Evolutionary conservation across 2,888 invertebrate species (phyloP), one percentile per base, ranked within the genome.

Genomic region (Tetragonula carbonaria): DNA sequence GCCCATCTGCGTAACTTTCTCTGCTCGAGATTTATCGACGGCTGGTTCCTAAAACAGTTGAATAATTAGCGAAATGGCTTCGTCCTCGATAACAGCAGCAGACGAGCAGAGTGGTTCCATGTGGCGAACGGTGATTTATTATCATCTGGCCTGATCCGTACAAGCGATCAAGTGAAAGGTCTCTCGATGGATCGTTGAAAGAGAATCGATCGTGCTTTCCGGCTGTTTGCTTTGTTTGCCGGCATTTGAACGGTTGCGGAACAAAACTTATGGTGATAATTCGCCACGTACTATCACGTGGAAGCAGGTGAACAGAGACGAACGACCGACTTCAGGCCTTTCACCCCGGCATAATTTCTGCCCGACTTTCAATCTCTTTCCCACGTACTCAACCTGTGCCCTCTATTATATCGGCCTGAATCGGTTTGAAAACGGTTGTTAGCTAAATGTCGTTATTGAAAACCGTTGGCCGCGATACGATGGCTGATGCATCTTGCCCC

Each of bases 351-450:
- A 88, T 86, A 86, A 85, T 89, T 45, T 90, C 84, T 88, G 88
- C 87, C 88, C 91, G 90, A 91, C 91, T 92, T 92, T 91, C 89
- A 87, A 91, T 91, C 90, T 91, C 90, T 90, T 92, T 92, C 91
- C 89, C 91, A 90, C 88, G 88, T 90, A 89, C 80, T 83, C 87
- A 86, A 88, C 82, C 86, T 87, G 90, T 84, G 83, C 75, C 78
- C 80, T 62, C 90, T 68, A 86, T 87, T 90, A 87, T 85, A 86
- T 68, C 79, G 70, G 38, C 68, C 74, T 77, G 71, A 28, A 28
- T 28, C 70, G 66, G 45, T 8, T 57, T 71, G 74, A 51, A 62
- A 72, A 77, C 55, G 8, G 70, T 78, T 81, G 50, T 28, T 66
- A 57, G 80, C 50, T 57, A 80, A 85, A 84, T 85, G 84, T 78